phyloP scores from a whole-genome alignment of 1,140 invertebrate genomes.

The Phymastichus coffea region DNA sequence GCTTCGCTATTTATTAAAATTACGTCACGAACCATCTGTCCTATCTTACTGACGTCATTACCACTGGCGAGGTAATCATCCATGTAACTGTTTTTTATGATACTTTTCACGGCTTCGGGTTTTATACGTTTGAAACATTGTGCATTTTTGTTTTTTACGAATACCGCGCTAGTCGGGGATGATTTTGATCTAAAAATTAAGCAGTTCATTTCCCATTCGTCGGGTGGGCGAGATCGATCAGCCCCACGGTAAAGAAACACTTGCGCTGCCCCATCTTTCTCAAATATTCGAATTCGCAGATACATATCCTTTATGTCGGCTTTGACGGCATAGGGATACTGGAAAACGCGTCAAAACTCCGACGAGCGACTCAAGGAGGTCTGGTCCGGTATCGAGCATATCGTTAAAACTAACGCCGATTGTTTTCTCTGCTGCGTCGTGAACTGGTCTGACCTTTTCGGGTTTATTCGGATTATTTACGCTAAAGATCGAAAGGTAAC shows the following conservation, averaged over 20 bases:
- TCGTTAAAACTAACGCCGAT: not conserved
- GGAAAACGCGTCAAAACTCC: not conserved
- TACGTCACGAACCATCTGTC: not conserved
- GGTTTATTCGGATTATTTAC: too few relatives aligned
- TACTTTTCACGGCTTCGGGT: not conserved
- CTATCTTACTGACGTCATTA: not conserved
- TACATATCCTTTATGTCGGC: slow-evolving; percentile 4
- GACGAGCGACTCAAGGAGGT: not conserved
- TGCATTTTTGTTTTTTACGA: slow-evolving; percentile 35
- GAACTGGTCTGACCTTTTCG: too few relatives aligned
- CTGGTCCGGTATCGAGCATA: not conserved
- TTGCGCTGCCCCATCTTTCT: slow-evolving; percentile 11
- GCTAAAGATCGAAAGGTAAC: too few relatives aligned
- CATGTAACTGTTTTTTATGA: not conserved
- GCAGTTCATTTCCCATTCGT: slow-evolving; percentile 36
- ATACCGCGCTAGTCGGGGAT: slow-evolving; percentile 38
- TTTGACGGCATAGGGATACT: not conserved
- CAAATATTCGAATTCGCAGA: not conserved
- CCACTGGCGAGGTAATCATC: not conserved
- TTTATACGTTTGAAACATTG: not conserved
- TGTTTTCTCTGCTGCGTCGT: not conserved
- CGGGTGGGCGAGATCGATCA: slow-evolving; percentile 1
- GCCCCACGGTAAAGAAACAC: slow-evolving; percentile 18
- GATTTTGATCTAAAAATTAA: slow-evolving; percentile 43
- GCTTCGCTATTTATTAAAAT: not conserved